phyloP scores from a whole-genome alignment of 1,140 invertebrate genomes.

The Zaprionus nigranus region DNA sequence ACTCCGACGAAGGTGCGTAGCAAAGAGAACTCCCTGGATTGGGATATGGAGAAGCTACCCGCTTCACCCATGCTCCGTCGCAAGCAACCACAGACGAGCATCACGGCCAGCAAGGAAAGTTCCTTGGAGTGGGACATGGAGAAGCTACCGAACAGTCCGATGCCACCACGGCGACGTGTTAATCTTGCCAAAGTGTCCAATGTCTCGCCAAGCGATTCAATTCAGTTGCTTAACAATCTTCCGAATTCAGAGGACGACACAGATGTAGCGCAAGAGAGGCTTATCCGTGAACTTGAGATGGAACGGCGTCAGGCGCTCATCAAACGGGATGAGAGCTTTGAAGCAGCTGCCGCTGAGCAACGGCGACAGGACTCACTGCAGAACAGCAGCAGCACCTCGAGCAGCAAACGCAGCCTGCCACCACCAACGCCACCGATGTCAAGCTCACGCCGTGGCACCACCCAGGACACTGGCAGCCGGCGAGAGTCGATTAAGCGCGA shows the following conservation, averaged over 20 bases:
- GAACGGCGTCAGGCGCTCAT: conserved; percentile 71
- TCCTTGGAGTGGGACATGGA: conserved; percentile 83
- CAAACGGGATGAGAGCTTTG: conserved; percentile 72
- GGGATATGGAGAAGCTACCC: conserved; percentile 80
- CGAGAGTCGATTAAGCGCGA: conserved; percentile 36
- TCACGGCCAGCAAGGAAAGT: conserved; percentile 59
- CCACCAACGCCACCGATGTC: conserved; percentile 50
- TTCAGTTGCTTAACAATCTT: conserved; percentile 71
- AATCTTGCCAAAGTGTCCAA: conserved; percentile 28
- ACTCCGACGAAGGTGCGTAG: conserved; percentile 53
- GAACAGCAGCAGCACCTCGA: conserved; percentile 72
- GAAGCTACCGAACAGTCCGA: conserved; percentile 75
- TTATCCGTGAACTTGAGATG: conserved; percentile 74
- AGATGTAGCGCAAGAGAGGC: conserved; percentile 48
- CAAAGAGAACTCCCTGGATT: conserved; percentile 75
- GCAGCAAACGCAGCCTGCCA: conserved; percentile 60
- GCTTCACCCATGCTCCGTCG: conserved; percentile 70
- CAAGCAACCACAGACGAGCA: background rate
- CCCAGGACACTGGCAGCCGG: conserved; percentile 57
- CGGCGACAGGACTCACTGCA: conserved; percentile 60
- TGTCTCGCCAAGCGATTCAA: conserved; percentile 61
- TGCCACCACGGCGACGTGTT: conserved; percentile 57
- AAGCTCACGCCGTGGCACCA: conserved; percentile 46
- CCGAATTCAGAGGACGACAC: conserved; percentile 44
- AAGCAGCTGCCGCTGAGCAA: conserved; percentile 63